phyloP scores from a whole-genome alignment of 2,888 invertebrate genomes.

The Blastobasis adustella region DNA sequence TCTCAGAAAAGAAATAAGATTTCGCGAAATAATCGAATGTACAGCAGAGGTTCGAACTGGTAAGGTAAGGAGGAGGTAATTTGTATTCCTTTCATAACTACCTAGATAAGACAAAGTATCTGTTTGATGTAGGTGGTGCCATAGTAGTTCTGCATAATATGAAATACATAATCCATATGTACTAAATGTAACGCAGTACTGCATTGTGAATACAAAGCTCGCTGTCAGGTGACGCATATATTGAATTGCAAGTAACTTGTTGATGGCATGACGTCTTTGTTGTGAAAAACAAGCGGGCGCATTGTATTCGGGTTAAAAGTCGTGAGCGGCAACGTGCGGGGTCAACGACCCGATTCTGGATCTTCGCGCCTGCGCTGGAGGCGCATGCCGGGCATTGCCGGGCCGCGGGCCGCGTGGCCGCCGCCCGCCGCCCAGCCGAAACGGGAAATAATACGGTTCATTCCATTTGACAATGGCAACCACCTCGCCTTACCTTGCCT shows the following conservation, averaged over 20 bases:
- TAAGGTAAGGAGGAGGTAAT: too few relatives aligned
- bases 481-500: not conserved
- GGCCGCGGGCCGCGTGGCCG: not conserved
- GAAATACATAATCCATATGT: too few relatives aligned
- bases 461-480: constrained; percentile 39
- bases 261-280: constrained; percentile 6
- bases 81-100: too few relatives aligned
- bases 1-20: too few relatives aligned
- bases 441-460: constrained; percentile 70
- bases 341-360: constrained; percentile 59
- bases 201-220: constrained; percentile 2
- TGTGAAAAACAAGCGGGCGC: constrained; percentile 1
- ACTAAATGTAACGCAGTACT: too few relatives aligned
- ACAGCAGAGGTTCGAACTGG: too few relatives aligned
- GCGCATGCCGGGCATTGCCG: constrained; percentile 23
- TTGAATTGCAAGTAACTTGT: not conserved
- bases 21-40: too few relatives aligned
- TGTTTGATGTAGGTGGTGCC: too few relatives aligned
- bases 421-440: constrained; percentile 42
- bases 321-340: constrained; percentile 49
- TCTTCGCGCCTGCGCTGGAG: constrained; percentile 54
- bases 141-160: too few relatives aligned
- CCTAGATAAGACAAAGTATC: too few relatives aligned
- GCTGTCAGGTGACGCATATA: not conserved
- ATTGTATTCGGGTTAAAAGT: constrained; percentile 23